Percentiles rank a stretch among this genome's conserved stretches.
These are phyloP conservation scores for Diaperis boleti DNA, from an alignment of 2,888 invertebrate genomes.

Conservation along the genomic window DNA sequence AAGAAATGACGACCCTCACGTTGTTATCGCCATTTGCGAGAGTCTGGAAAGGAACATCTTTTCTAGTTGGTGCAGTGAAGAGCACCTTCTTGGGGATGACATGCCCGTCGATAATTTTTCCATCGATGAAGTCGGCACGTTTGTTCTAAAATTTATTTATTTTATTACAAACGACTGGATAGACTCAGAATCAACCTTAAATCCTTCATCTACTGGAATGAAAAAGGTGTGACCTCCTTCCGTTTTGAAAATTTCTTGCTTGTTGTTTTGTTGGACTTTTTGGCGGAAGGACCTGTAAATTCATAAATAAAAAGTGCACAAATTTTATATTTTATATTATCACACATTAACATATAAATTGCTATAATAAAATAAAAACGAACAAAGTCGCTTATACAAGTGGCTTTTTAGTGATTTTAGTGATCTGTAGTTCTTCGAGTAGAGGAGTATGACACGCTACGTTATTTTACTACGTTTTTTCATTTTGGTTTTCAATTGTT, in stretches of 20 bases:
- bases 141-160: conserved; percentile 52
- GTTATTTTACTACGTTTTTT: no score
- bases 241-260: conserved; percentile 80
- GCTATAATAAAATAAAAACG: no score
- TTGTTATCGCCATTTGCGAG: conserved; percentile 87
- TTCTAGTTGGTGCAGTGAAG: conserved; percentile 85
- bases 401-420: no score
- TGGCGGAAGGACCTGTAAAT: conserved; percentile 77
- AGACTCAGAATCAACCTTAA: conserved; percentile 77
- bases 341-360: no score
- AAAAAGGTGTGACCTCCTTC: conserved; percentile 90
- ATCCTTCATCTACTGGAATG: conserved; percentile 91
- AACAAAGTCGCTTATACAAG: no score
- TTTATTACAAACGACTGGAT: no score
- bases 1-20: conserved; percentile 85
- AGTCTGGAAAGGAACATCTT: conserved; percentile 81
- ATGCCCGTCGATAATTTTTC: conserved; percentile 89
- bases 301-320: no score
- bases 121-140: conserved; percentile 77
- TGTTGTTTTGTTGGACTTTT: conserved; percentile 78
- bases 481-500: no score
- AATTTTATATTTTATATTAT: no score
- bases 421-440: no score
- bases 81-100: conserved; percentile 89
- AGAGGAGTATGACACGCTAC: no score